Evolutionary conservation across 2,888 invertebrate genomes (phyloP).

Genomic region (Sepiola atlantica): DNA sequence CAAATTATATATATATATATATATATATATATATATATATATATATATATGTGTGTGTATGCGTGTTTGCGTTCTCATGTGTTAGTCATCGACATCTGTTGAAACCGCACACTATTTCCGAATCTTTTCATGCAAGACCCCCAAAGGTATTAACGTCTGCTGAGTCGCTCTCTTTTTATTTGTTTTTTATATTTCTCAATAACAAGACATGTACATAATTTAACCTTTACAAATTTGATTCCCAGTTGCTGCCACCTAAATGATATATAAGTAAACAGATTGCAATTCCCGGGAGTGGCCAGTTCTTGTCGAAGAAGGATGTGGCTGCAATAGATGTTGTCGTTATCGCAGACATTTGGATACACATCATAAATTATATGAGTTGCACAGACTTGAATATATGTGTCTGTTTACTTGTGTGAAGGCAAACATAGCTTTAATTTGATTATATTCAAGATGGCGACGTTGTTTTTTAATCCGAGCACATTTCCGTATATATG

Average conservation of each 20-base stretch:
- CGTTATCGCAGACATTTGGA: too few species aligned
- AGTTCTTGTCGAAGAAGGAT: too few species aligned
- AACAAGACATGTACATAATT: background rate
- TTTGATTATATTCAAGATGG: too few species aligned
- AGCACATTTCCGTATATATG: too few species aligned
- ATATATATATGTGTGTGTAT: background rate
- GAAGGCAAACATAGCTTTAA: too few species aligned
- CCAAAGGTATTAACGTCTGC: background rate
- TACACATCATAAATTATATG: too few species aligned
- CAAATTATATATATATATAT: background rate
- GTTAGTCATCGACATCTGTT: background rate
- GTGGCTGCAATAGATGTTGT: too few species aligned
- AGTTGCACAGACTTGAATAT: too few species aligned
- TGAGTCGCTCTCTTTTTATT: background rate
- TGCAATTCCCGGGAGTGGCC: too few species aligned
- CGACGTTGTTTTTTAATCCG: too few species aligned
- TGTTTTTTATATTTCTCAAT: background rate
- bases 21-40: background rate
- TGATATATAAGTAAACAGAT: background rate
- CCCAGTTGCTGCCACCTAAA: background rate
- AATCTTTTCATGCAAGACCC: background rate
- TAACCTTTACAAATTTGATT: background rate
- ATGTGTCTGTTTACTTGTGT: too few species aligned
- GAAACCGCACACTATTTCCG: background rate
- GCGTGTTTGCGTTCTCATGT: too few species aligned